Base-by-base conservation (phyloP, 2,113 vertebrate genomes). In the Callipepla californica region DNA sequence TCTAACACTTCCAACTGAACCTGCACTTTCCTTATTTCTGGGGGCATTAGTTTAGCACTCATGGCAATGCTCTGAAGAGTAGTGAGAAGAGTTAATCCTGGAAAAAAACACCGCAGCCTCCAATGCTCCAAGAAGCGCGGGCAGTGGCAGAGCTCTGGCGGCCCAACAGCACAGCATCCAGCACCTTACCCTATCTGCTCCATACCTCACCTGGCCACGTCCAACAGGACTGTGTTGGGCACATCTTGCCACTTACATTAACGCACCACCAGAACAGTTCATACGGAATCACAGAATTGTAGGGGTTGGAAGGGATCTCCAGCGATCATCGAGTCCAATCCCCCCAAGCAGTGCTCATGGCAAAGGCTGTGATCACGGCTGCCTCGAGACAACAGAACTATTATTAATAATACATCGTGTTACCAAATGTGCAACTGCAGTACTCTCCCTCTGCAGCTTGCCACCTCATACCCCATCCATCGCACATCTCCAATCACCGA, bases 1-100 rank as follows among this genome's bases (percentile, higher is more conserved):
- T 62, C 34, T 81, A 88, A 92, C 44, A 20, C 66, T 87, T 85
- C 58, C 58, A 78, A 86, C 76, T 65, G 86, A 89, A 76, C 85
- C 87, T 40, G 58, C 7, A 20, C 80, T 58, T 79, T 47, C 76
- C 77, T 95, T 91, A 93, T 82, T 95, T 85, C 79, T 88, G 42
- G 85, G 69, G 73, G 87, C 91, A 90, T 86, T 74, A 92, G 81
- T 95, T 91, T 88, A 96, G 94, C 90, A 88, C 95, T 79, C 65
- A 36, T 17, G 75, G 74, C 74, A 95, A 72, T 78, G 90, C 44
- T 89, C 92, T 59, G 63, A 72, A 87, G 59, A 89, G 78, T 63
- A 87, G 67, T 2, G 19, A 90, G 51, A 63, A 69, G 90, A 94
- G 81, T 58, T 75, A 93, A 87, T 57, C 66, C 92, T 85, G 77